Evolutionary conservation across 1,140 invertebrate genomes (phyloP).

Genomic region (Teleogryllus occipitalis): DNA sequence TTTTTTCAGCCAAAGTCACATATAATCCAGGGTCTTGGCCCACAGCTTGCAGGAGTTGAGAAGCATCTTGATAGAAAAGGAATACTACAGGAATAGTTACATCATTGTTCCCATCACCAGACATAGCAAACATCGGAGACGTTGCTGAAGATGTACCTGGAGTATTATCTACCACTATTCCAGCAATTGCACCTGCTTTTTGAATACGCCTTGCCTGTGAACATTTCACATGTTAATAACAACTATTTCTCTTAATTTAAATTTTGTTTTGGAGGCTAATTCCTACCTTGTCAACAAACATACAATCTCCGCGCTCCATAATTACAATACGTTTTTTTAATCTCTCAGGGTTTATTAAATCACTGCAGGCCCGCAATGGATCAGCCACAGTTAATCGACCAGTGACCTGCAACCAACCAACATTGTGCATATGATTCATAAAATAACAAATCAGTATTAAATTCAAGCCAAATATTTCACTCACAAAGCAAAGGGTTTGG

Average conservation of each 20-base stretch:
- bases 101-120: conserved; percentile 81
- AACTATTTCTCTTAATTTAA: too few relatives aligned
- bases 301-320: conserved; percentile 82
- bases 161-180: conserved; percentile 84
- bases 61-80: conserved; percentile 73
- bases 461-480: background rate
- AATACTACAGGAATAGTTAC: conserved; percentile 87
- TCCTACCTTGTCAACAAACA: conserved; percentile 87
- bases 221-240: background rate
- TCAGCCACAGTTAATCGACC: conserved; percentile 54
- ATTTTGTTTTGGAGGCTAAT: background rate
- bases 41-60: conserved; percentile 50
- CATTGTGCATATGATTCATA: background rate
- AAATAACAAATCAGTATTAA: background rate
- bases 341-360: conserved; percentile 50
- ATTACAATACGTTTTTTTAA: conserved; percentile 72
- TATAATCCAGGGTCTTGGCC: conserved; percentile 39
- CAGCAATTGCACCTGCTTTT: conserved; percentile 69
- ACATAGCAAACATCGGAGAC: conserved; percentile 90
- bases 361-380: conserved; percentile 60
- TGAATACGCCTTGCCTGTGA: conserved; percentile 68
- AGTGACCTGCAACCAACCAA: conserved; percentile 36
- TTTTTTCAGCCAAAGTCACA: conserved; percentile 44
- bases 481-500: background rate
- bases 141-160: conserved; percentile 58